phyloP scores from a whole-genome alignment of 2,888 invertebrate genomes.

The Gibbula magus region DNA sequence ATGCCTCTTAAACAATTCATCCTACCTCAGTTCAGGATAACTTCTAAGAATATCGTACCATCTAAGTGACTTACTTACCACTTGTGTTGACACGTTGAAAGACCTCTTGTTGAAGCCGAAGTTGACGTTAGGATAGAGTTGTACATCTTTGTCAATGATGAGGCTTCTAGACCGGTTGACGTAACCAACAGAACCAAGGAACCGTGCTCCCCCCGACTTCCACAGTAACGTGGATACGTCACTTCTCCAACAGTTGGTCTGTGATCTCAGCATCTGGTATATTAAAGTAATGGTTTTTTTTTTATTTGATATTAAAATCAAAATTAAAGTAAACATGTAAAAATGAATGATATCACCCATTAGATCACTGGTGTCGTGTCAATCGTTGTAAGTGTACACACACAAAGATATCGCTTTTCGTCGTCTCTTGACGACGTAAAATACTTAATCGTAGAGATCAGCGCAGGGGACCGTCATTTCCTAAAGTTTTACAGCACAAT shows the following conservation, averaged over 20 bases:
- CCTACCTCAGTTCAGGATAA: no score
- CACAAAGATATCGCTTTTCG: no score
- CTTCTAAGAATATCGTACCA: constrained; percentile 25
- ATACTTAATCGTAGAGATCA: no score
- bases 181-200: constrained; percentile 35
- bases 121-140: constrained; percentile 50
- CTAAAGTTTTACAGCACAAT: no score
- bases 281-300: neutral
- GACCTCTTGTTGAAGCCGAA: constrained; percentile 51
- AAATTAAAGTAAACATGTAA: no score
- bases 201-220: constrained; percentile 25
- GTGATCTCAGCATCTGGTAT: constrained; percentile 10
- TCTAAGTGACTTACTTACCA: constrained; percentile 39
- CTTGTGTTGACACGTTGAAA: constrained; percentile 46
- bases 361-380: no score
- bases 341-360: no score
- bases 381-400: no score
- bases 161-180: constrained; percentile 39
- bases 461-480: no score
- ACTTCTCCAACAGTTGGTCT: constrained; percentile 22
- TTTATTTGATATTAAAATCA: neutral
- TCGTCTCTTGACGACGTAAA: no score
- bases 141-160: constrained; percentile 24
- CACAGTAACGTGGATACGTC: constrained; percentile 30
- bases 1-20: no score